Conservation (phyloP, 2,797 vertebrate species). For the Labeo calbasu region DNA sequence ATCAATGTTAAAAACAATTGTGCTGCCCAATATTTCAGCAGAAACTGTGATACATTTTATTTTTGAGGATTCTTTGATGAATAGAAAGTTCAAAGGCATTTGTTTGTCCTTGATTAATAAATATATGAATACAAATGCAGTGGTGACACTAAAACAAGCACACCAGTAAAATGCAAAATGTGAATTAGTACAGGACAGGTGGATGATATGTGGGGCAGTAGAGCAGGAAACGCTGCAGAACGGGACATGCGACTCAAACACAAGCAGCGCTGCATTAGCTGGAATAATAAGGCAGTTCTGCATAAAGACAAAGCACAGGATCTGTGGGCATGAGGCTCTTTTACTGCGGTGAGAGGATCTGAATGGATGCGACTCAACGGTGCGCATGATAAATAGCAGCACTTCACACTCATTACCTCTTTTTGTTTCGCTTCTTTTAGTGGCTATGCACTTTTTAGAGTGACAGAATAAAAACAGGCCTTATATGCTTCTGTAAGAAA, state of each 20-base stretch:
- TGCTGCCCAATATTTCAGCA: neutral
- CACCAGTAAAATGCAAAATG: neutral
- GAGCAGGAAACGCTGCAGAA: neutral
- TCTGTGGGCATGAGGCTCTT: neutral
- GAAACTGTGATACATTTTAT: neutral
- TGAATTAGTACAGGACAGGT: neutral
- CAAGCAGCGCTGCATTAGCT: conserved; percentile 10
- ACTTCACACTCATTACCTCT: neutral
- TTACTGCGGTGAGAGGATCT: neutral
- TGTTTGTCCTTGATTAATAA: neutral
- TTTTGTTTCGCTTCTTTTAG: neutral
- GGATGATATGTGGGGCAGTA: neutral
- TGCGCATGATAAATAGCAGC: conserved; percentile 12
- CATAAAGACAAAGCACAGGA: conserved; percentile 20
- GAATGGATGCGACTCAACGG: neutral
- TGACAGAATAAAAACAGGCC: neutral
- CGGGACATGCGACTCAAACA: neutral
- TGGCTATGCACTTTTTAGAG: neutral
- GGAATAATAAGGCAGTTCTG: conserved; percentile 44
- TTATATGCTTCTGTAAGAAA: neutral
- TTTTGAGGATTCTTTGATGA: neutral
- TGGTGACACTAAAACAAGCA: neutral
- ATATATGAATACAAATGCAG: neutral
- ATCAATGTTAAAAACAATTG: neutral
- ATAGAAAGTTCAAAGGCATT: neutral